Evolutionary conservation across 2,113 vertebrate species (phyloP).

Genomic region (Notechis scutatus): DNA sequence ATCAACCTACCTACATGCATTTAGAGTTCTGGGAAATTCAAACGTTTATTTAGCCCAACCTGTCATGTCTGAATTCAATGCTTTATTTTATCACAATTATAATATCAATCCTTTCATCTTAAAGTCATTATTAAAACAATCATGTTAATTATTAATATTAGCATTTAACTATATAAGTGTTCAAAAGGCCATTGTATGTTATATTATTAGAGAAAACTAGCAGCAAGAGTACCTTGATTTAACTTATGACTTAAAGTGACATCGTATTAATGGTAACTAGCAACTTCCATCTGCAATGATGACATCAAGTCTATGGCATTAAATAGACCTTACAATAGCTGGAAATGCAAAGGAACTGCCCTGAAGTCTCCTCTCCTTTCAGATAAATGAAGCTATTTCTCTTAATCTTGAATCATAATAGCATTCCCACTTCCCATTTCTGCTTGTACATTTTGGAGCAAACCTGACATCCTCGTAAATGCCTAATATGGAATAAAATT

Average conservation of each 20-base stretch:
- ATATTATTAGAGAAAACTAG: background rate
- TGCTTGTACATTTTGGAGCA: background rate
- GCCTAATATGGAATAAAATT: background rate
- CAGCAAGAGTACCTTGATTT: background rate
- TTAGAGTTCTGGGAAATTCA: background rate
- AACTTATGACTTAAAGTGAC: background rate
- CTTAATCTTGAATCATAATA: background rate
- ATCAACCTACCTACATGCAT: background rate
- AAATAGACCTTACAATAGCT: background rate
- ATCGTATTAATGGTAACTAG: background rate
- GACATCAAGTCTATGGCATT: background rate
- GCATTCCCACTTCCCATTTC: background rate
- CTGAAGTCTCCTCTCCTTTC: background rate
- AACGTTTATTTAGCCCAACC: background rate
- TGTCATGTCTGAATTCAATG: slow-evolving; percentile 32
- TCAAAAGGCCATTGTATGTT: background rate
- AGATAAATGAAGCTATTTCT: background rate
- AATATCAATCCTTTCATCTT: background rate
- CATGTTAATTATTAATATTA: background rate
- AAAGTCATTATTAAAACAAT: background rate
- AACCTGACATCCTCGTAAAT: background rate
- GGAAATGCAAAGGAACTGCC: background rate
- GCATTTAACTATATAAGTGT: background rate
- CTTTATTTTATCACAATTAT: slow-evolving; percentile 49
- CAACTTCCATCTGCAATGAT: background rate